phyloP scores from a whole-genome alignment of 2,113 vertebrate genomes.

The Columba livia region DNA sequence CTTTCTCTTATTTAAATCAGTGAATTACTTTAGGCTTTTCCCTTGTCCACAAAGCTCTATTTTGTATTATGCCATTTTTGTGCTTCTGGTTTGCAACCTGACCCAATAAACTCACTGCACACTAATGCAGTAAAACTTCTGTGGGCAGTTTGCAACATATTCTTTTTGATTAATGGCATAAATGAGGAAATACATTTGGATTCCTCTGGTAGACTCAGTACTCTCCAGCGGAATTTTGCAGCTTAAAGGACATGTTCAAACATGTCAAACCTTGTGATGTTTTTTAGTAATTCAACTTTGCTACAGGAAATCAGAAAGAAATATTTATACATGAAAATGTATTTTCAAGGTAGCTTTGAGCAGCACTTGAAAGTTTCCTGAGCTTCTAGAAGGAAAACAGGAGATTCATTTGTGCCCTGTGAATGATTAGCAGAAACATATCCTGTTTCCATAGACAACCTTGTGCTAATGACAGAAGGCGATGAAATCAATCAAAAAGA shows the following conservation, averaged over 20 bases:
- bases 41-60: not conserved
- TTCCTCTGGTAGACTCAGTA: not conserved
- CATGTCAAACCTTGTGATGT: not conserved
- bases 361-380: not conserved
- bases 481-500: slow-evolving; percentile 18
- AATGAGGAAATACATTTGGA: slow-evolving; percentile 26
- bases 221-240: slow-evolving; percentile 22
- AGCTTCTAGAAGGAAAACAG: not conserved
- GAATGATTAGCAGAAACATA: not conserved
- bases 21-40: not conserved
- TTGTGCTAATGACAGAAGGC: not conserved
- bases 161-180: slow-evolving; percentile 22
- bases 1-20: not conserved
- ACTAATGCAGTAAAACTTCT: slow-evolving; percentile 11
- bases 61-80: slow-evolving; percentile 1
- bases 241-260: slow-evolving; percentile 49
- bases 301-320: slow-evolving; percentile 53
- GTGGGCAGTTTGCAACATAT: not conserved
- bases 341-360: slow-evolving; percentile 41
- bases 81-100: not conserved
- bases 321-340: slow-evolving; percentile 37
- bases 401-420: not conserved
- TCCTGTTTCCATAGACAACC: not conserved
- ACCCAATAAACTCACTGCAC: not conserved
- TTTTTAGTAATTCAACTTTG: not conserved